Percentiles rank a stretch among this genome's conserved stretches.
Evolutionary conservation across 2,113 vertebrate genomes (phyloP).

Genomic region (Marmota monax): DNA sequence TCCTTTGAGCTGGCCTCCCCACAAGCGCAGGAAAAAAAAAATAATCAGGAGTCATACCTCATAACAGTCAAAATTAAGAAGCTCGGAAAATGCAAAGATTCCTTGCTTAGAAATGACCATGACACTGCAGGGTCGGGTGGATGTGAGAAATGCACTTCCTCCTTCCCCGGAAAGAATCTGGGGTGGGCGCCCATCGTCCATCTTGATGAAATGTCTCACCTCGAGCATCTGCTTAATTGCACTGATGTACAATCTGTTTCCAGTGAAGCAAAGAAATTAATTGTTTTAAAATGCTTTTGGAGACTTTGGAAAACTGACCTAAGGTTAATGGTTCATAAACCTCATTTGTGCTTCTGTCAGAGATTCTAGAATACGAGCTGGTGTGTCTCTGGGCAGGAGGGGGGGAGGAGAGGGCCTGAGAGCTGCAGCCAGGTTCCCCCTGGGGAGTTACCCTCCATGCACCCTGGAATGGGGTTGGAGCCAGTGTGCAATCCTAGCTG

Average conservation of each 20-base stretch:
- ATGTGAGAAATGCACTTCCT: neutral
- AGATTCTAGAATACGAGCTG: constrained; percentile 75
- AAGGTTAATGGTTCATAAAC: constrained; percentile 87
- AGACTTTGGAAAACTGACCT: constrained; percentile 84
- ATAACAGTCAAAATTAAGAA: neutral
- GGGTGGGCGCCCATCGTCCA: neutral
- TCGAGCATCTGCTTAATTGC: constrained; percentile 79
- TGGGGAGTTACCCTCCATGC: neutral
- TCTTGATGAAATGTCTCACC: neutral
- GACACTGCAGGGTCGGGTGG: neutral
- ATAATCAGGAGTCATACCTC: neutral
- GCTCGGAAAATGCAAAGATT: neutral
- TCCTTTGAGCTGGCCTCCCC: neutral
- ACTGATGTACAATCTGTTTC: constrained; percentile 75
- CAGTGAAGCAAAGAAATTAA: constrained; percentile 82
- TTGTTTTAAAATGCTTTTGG: constrained; percentile 84
- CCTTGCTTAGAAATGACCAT: neutral
- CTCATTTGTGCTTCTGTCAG: constrained; percentile 82
- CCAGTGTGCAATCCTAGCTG: neutral
- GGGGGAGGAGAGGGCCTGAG: neutral
- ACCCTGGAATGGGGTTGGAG: neutral
- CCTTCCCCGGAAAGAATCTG: neutral
- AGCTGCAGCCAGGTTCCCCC: rapidly evolving
- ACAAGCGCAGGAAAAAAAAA: neutral
- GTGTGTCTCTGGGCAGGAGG: neutral